phyloP scores from a whole-genome alignment of 2,888 invertebrate genomes.

The Priocnemis perturbator region DNA sequence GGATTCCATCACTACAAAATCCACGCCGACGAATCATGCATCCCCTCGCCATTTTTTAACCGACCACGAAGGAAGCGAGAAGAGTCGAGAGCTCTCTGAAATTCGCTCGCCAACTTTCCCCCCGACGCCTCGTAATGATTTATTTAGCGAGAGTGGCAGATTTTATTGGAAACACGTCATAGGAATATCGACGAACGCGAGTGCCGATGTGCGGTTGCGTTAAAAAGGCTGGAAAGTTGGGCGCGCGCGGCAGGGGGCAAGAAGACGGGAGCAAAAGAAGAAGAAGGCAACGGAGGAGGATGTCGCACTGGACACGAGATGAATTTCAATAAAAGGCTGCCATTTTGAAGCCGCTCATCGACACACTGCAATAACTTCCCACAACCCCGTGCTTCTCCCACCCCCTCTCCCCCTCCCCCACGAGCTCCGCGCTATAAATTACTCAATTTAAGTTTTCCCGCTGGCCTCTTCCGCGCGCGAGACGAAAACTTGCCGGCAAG shows the following conservation, averaged over 20 bases:
- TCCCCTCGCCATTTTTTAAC: too few relatives aligned
- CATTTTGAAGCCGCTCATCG: conserved; percentile 22
- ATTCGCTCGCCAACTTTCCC: too few relatives aligned
- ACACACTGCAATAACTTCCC: background rate
- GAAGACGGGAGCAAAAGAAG: conserved; percentile 4
- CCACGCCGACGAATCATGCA: too few relatives aligned
- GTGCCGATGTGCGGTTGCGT: conserved; percentile 11
- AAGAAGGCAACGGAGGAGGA: conserved; percentile 2
- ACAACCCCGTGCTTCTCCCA: background rate
- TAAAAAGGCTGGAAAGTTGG: conserved; percentile 16
- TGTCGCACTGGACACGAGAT: conserved; percentile 33
- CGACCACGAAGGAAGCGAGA: too few relatives aligned
- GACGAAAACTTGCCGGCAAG: too few relatives aligned
- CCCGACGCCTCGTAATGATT: conserved; percentile 47
- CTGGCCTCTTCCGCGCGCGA: background rate
- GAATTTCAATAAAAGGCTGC: conserved; percentile 48
- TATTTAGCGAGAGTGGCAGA: conserved; percentile 41
- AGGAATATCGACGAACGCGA: conserved; percentile 41
- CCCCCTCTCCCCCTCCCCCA: background rate
- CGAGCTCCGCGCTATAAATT: conserved; percentile 3
- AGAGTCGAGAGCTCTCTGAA: too few relatives aligned
- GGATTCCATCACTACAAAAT: too few relatives aligned
- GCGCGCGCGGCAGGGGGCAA: too few relatives aligned
- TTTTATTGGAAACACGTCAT: conserved; percentile 50
- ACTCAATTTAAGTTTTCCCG: conserved; percentile 16